Evolutionary conservation across 35 echinoderm and acorn worm genomes (phyloP).

Genomic region (Heliocidaris erythrogramma): DNA sequence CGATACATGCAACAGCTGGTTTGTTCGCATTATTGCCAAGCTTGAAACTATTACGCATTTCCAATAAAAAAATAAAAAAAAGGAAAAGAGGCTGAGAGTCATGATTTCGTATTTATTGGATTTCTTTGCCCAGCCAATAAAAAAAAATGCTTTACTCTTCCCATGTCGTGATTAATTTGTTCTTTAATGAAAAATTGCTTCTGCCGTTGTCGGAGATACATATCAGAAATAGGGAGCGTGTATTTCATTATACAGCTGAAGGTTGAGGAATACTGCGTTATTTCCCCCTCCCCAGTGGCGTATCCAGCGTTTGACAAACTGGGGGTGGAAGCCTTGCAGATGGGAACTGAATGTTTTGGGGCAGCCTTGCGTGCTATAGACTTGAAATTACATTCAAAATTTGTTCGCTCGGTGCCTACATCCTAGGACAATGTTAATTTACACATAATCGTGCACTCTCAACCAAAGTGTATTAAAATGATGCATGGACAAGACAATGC

Average conservation of each 20-base stretch:
- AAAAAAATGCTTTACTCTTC: not conserved
- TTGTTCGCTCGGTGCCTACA: not conserved
- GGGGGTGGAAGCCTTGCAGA: not conserved
- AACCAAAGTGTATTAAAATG: not conserved
- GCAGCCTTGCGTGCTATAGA: no score
- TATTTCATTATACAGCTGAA: constrained; percentile 12
- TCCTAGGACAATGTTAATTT: not conserved
- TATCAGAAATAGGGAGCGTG: not conserved
- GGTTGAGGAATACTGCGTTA: not conserved
- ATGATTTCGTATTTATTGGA: not conserved
- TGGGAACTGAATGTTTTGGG: no score
- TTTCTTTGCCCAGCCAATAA: not conserved
- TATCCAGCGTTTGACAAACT: not conserved
- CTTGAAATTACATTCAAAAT: not conserved
- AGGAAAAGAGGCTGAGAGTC: not conserved
- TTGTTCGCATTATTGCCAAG: not conserved
- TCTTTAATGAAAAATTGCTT: not conserved
- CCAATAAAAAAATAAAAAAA: not conserved
- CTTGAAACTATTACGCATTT: not conserved
- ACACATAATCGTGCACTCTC: not conserved
- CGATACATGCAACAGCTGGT: not conserved
- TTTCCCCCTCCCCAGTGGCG: not conserved
- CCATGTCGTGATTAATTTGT: not conserved
- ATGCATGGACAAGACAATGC: not conserved
- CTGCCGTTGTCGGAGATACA: not conserved